phyloP scores from a whole-genome alignment of 2,888 invertebrate genomes.

The Schizaphis graminum region DNA sequence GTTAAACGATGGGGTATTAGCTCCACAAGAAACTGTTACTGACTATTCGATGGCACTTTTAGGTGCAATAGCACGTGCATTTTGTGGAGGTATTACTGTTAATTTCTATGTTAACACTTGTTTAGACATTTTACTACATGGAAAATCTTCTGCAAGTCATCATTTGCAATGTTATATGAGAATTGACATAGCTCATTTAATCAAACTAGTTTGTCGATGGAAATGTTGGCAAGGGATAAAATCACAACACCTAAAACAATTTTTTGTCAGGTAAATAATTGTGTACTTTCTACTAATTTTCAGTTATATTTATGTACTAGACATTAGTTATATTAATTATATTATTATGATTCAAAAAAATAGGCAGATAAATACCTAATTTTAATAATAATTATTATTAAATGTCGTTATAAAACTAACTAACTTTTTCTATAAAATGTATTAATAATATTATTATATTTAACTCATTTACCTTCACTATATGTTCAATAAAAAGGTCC shows the following conservation, averaged over 20 bases:
- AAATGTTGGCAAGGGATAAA: no score
- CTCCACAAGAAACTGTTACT: neutral
- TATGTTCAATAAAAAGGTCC: neutral
- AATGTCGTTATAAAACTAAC: neutral
- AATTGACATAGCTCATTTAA: no score
- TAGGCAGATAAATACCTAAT: neutral
- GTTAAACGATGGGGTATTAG: neutral
- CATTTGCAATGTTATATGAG: no score
- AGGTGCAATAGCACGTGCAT: neutral
- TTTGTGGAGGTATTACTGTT: neutral
- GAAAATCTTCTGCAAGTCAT: no score
- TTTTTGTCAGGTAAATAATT: no score
- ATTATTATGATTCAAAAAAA: neutral
- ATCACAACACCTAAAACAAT: no score
- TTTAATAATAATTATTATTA: neutral
- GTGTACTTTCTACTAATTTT: neutral
- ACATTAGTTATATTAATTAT: neutral
- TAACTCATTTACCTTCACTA: neutral
- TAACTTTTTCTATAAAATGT: neutral
- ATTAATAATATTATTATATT: conserved; percentile 3
- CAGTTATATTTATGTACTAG: neutral
- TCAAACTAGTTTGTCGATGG: no score
- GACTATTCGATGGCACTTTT: neutral
- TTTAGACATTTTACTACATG: no score
- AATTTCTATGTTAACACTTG: no score